These are phyloP conservation scores for Lathamus discolor DNA, from an alignment of 2,113 vertebrate genomes.

Conservation along the genomic window DNA sequence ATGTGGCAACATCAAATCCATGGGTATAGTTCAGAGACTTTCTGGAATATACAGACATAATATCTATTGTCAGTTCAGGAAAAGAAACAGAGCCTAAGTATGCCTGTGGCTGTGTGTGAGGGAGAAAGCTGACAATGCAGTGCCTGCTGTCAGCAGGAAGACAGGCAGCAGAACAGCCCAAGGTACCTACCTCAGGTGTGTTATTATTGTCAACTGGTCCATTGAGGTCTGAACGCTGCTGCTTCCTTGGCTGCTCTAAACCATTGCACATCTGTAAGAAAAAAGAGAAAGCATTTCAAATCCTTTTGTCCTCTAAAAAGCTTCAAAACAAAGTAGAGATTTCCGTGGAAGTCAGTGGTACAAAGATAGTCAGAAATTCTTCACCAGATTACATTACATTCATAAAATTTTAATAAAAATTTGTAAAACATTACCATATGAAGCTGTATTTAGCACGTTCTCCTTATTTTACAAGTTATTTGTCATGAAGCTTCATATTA, in stretches of 20 bases:
- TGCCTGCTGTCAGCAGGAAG: background rate
- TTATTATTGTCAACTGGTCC: slow-evolving; percentile 94
- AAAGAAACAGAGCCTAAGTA: background rate
- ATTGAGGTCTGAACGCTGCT: slow-evolving; percentile 97
- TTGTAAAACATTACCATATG: background rate
- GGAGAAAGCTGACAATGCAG: background rate
- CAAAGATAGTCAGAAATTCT: background rate
- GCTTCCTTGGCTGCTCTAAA: slow-evolving; percentile 89
- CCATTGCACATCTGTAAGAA: slow-evolving; percentile 84
- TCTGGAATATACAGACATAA: background rate
- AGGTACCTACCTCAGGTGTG: slow-evolving; percentile 81
- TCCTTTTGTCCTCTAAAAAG: background rate
- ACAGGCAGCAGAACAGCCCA: background rate
- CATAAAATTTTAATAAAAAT: background rate
- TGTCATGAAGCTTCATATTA: background rate
- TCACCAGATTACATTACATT: background rate
- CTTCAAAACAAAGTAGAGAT: background rate
- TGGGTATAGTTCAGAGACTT: background rate
- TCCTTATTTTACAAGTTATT: background rate
- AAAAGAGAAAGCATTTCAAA: background rate
- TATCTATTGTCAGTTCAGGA: background rate
- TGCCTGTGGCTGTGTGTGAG: background rate
- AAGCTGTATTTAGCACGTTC: background rate
- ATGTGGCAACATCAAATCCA: background rate
- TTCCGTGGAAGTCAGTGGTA: background rate